Base-by-base conservation (phyloP, 1,140 invertebrate species). In the Drosophila erecta region DNA sequence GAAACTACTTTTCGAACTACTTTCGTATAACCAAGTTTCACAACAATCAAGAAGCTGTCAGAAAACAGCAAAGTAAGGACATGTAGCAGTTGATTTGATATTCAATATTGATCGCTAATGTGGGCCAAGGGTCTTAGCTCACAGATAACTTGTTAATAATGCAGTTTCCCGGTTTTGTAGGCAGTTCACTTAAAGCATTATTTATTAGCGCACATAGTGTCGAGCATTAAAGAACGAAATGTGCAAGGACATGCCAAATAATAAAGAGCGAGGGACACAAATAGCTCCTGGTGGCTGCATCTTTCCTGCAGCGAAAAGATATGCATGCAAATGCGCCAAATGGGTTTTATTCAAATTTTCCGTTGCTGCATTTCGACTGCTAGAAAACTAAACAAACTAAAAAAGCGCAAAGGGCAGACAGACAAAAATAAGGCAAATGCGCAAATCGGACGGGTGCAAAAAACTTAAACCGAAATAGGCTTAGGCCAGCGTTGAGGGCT, bases 261-360 rank as follows among this genome's bases (percentile, higher is more conserved):
- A 20, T 43, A 56, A 43, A 60, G 41, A 24, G 27, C 27, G 12
- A 15, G 10, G 8, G n/a, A 12, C 37, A 24, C 6, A 20, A 12
- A 27, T 10, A 46, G 20, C 40, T 41, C 59, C 49, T 59, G 8
- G 27, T 11, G 35, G 24, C 22, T 58, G 37, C 40, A 54, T 77
- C 46, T 70, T 46, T 51, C 24, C 41, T 79, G 65, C 47, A 72
- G 64, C 46, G 38, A 37, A 22, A 53, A 67, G 66, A 84, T 81
- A 84, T 65, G 60, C 73, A 87, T 87, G 84, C 83, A 87, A 87
- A 81, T 87, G 66, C 60, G 61, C 56, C 83, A 81, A 87, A 89
- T 89, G 84, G 76, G 76, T 89, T 87, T 89, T 89, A 89, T 89
- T 89, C 69, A 89, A 84, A 89, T 89, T 83, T 73, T 55, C 37